phyloP scores from a whole-genome alignment of 2,113 vertebrate species.

The Mellivora capensis region DNA sequence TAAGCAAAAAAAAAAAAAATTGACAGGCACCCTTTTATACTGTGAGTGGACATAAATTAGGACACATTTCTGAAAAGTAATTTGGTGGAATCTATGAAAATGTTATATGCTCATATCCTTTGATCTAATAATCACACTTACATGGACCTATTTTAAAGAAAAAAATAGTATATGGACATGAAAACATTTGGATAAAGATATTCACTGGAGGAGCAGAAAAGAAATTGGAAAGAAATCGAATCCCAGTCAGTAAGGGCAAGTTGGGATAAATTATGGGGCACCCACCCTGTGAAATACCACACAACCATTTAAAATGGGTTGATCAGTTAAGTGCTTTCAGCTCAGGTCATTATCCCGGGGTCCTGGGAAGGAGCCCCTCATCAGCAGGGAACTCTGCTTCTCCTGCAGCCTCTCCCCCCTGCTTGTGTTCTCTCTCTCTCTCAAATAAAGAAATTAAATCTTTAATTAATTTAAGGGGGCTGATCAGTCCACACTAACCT shows the following conservation, averaged over 20 bases:
- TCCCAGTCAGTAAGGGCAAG: too few relatives aligned
- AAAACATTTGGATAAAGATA: not conserved
- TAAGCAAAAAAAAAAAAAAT: not conserved
- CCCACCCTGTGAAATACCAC: not conserved
- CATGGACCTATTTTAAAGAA: not conserved
- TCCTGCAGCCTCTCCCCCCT: not conserved
- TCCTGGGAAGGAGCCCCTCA: not conserved
- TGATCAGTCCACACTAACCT: not conserved
- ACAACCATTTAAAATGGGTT: not conserved
- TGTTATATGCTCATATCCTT: not conserved
- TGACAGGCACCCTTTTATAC: not conserved
- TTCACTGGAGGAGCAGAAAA: not conserved
- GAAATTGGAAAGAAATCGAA: not conserved
- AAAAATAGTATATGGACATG: not conserved
- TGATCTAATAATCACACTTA: not conserved
- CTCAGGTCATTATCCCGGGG: not conserved
- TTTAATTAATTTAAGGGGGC: not conserved
- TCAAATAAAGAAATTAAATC: not conserved
- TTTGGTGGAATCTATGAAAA: not conserved
- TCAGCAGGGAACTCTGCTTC: not conserved
- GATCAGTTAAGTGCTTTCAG: not conserved
- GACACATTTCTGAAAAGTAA: conserved; percentile 31
- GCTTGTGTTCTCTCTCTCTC: not conserved
- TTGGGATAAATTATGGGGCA: fast-evolving
- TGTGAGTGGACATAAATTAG: not conserved